A percentile compares a stretch with the other conserved stretches of the same genome.
Conservation (phyloP, 2,888 invertebrate species). For the Torymus aiolomorphi region DNA sequence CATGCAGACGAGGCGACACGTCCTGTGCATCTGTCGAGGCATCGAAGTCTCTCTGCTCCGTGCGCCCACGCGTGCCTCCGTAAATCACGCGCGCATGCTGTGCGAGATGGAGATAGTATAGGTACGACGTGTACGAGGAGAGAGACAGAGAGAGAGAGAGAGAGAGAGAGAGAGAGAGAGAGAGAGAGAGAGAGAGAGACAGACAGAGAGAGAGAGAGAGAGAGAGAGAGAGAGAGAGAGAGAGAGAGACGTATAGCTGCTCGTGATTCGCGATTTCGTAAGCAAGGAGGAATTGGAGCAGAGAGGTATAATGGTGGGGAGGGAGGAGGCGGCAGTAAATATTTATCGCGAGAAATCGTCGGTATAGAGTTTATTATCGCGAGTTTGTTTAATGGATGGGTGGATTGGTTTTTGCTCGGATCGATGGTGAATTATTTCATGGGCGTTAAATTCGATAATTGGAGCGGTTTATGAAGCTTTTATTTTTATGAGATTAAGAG, state of each 20-base stretch:
- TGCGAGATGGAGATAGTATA: no score
- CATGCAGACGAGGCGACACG: neutral
- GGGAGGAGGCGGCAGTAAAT: constrained; percentile 7
- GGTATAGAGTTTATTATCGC: neutral
- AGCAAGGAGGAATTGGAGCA: constrained; percentile 19
- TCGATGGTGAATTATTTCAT: no score
- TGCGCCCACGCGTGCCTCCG: neutral
- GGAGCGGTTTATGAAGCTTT: no score
- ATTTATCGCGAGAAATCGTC: constrained; percentile 2
- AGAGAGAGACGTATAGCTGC: neutral
- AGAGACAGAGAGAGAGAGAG: neutral
- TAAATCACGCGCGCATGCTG: neutral
- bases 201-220: neutral
- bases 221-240: neutral
- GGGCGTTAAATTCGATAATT: no score
- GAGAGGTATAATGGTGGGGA: neutral
- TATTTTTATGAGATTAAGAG: no score
- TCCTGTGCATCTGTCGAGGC: constrained; percentile 1
- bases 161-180: neutral
- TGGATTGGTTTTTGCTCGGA: neutral
- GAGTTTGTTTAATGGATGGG: neutral
- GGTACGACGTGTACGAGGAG: no score
- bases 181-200: neutral
- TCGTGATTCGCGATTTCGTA: constrained; percentile 21
- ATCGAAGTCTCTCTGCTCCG: constrained; percentile 30